These are phyloP conservation scores for Drosophila macrospina DNA, from an alignment of 2,888 invertebrate species.

Conservation along the genomic window DNA sequence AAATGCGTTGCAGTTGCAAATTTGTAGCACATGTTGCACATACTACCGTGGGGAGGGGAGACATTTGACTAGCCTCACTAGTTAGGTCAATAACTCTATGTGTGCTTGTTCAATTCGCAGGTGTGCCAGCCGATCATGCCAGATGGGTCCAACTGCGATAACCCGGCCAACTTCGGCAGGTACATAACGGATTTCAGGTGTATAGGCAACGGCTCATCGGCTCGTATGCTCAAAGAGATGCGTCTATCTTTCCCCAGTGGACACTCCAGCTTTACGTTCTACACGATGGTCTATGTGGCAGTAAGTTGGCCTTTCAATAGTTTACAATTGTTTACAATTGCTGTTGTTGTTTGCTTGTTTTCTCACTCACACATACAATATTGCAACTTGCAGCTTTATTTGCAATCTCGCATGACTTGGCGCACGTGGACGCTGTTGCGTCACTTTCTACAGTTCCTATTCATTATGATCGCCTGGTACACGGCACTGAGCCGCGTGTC, in stretches of 20 bases:
- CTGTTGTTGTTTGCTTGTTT: conserved; percentile 7
- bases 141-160: conserved; percentile 83
- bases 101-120: conserved; percentile 36
- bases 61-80: background rate
- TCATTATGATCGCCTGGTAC: conserved; percentile 92
- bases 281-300: conserved; percentile 93
- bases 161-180: conserved; percentile 87
- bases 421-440: conserved; percentile 92
- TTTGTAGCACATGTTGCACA: conserved; percentile 60
- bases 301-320: conserved; percentile 87
- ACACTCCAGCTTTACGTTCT: conserved; percentile 95
- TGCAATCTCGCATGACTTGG: conserved; percentile 94
- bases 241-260: conserved; percentile 96
- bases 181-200: conserved; percentile 92
- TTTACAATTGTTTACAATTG: background rate
- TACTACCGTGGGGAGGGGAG: background rate
- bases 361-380: background rate
- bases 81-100: conserved; percentile 1
- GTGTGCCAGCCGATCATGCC: conserved; percentile 67
- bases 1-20: conserved; percentile 48
- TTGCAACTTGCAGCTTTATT: conserved; percentile 89
- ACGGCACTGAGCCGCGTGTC: conserved; percentile 96
- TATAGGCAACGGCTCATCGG: conserved; percentile 85
- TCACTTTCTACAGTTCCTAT: conserved; percentile 93
- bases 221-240: conserved; percentile 89